Base-by-base conservation (phyloP, 1,140 invertebrate genomes). In the Bombus superbus region DNA sequence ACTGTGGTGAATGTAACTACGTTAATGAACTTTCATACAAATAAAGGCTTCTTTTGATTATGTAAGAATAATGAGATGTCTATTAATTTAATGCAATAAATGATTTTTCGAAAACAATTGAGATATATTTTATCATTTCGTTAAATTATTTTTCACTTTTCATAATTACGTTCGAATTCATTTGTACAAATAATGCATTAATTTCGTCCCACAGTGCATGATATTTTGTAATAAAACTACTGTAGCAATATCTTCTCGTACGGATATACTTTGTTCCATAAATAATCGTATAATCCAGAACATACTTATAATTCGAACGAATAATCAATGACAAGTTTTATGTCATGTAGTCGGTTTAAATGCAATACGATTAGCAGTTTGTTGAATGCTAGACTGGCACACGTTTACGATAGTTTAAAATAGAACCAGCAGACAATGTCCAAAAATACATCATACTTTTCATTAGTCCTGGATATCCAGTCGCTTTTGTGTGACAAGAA, bases 401-500 rank as follows among this genome's bases (percentile, higher is more conserved):
- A 64, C 68, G 11, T 79, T 78, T 84, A 84, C n/a, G 66, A 72
- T 80, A 74, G 87, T 92, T 88, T 86, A 91, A 94, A 94, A 93
- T 94, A 94, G 93, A 91, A 86, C 83, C 81, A 89, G 86, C 84
- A 83, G 77, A 77, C 88, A 86, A 87, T 78, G 47, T 92, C 93
- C 91, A 94, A 94, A 94, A 94, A 94, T 94, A 94, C 86, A 90
- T 83, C 76, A 40, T 68, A 75, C 86, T 86, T 89, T 87, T 85
- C 44, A 86, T 88, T 90, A 92, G 92, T 92, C 85, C 74, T 84
- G 44, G 87, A 83, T 77, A 87, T 90, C 69, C 83, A 82, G 87
- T 85, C 73, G 73, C 81, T 66, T 88, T 71, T 68, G 86, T 57
- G 73, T 69, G 66, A 57, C 32, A 75, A 64, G 53, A 64, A 68